Base-by-base conservation (phyloP, 2,888 invertebrate species). In the Noctua fimbriata region DNA sequence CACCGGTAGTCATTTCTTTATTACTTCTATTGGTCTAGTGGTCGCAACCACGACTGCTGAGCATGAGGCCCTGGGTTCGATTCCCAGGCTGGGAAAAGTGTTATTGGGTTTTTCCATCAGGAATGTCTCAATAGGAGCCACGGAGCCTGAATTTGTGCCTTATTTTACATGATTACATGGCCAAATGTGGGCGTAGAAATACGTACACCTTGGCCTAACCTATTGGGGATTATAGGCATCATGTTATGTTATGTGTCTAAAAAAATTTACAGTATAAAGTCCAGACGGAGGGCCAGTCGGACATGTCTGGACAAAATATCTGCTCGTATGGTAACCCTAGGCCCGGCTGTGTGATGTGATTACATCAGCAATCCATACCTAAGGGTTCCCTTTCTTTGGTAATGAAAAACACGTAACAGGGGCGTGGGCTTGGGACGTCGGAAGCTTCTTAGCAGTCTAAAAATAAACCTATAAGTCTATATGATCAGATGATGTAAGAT, bases 341-440 rank as follows among this genome's bases (percentile, higher is more conserved):
- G 41, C 36, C 21, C n/a, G 65, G 67, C 70, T 52, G 24, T n/a
- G 18, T 81, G 76, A 79, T 79, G 78, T 79, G 81, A 89, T 88
- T 88, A 83, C 82, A 83, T 88, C 83, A 86, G 76, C 73, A 41
- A 77, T 81, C 77, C 73, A 49, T 74, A 74, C 69, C 44, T 55
- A 63, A 58, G 41, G 28, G 75, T 55, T 21, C 2, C 44, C 44
- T 49, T 73, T 36, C 41, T 60, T 65, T 63, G 14, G 18, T 49
- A 73, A 77, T 66, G 44, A 63, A 60, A 72, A 41, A 66, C 14
- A 28, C 58, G 0, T 79, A n/a, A 73, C 47, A 58, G 28, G 2
- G 21, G n/a, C 32, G 32, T 66, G 32, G 78, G 55, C 6, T 70
- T 55, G 10, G 0, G 7, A 66, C 55, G 41, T 41, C 18, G 32